Percentiles rank a stretch among this genome's conserved stretches.
These are phyloP conservation scores for Phyllotreta cruciferae DNA, from an alignment of 2,888 invertebrate genomes.

Conservation along the genomic window DNA sequence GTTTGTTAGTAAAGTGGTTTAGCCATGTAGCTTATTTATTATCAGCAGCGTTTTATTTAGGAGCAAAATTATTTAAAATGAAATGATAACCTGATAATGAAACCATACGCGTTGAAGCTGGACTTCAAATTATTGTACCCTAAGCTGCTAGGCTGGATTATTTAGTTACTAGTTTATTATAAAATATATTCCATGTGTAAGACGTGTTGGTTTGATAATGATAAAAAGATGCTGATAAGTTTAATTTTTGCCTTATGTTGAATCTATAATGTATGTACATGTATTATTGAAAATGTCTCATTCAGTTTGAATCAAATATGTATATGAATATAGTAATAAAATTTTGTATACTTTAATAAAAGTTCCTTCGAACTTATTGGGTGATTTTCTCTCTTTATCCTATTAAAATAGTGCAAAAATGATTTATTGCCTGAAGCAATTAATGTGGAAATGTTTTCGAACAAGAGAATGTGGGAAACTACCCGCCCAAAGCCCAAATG, in stretches of 20 bases:
- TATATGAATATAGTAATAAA: conserved; percentile 26
- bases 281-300: conserved; percentile 12
- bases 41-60: no score
- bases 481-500: no score
- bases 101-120: conserved; percentile 6
- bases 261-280: conserved; percentile 15
- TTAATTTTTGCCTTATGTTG: conserved; percentile 26
- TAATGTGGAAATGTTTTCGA: no score
- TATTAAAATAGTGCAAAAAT: background rate
- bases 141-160: background rate
- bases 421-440: no score
- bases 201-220: conserved; percentile 27
- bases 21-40: no score
- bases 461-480: no score
- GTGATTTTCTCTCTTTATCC: background rate
- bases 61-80: no score
- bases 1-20: no score
- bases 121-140: conserved; percentile 26
- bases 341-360: conserved; percentile 35
- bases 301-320: conserved; percentile 23
- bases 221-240: conserved; percentile 7
- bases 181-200: conserved; percentile 25
- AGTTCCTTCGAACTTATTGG: conserved; percentile 21
- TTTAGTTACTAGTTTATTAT: background rate
- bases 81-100: no score